Evolutionary conservation across 2,797 vertebrate species (phyloP).

Genomic region (Eulemur albifrons): DNA sequence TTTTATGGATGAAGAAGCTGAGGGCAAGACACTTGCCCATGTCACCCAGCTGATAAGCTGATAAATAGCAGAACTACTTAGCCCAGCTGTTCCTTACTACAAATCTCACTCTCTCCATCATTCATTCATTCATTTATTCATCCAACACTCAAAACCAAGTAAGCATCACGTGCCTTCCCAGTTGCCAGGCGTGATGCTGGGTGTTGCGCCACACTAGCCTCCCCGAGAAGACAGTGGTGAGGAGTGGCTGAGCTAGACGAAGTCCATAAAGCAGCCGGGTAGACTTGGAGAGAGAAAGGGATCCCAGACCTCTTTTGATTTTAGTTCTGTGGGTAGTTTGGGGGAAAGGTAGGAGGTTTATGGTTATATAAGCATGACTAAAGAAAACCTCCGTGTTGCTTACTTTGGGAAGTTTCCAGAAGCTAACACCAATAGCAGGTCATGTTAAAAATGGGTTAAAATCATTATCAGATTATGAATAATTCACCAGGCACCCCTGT

Average conservation of each 20-base stretch:
- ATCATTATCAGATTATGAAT: slow-evolving; percentile 78
- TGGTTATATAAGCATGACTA: slow-evolving; percentile 56
- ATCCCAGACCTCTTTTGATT: slow-evolving; percentile 9
- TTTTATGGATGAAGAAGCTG: neutral
- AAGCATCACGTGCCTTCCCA: neutral
- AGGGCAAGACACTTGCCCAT: neutral
- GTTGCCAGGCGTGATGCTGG: neutral
- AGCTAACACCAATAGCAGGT: slow-evolving; percentile 57
- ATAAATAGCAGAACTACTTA: neutral
- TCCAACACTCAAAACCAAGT: neutral
- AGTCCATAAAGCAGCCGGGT: neutral
- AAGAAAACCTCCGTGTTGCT: slow-evolving; percentile 56
- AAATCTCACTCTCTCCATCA: neutral
- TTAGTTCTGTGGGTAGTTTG: slow-evolving; percentile 53
- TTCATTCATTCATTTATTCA: neutral
- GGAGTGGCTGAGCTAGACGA: neutral
- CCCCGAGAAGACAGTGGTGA: neutral
- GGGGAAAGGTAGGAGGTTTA: slow-evolving; percentile 45
- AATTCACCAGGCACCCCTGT: slow-evolving; percentile 75
- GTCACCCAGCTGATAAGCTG: neutral
- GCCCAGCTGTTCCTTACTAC: neutral
- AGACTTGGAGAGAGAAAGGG: neutral
- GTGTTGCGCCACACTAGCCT: neutral
- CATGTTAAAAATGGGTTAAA: slow-evolving; percentile 76
- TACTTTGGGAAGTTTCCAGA: slow-evolving; percentile 73